Evolutionary conservation across 2,888 invertebrate genomes (phyloP).

Genomic region (Dermolepida albohirtum): DNA sequence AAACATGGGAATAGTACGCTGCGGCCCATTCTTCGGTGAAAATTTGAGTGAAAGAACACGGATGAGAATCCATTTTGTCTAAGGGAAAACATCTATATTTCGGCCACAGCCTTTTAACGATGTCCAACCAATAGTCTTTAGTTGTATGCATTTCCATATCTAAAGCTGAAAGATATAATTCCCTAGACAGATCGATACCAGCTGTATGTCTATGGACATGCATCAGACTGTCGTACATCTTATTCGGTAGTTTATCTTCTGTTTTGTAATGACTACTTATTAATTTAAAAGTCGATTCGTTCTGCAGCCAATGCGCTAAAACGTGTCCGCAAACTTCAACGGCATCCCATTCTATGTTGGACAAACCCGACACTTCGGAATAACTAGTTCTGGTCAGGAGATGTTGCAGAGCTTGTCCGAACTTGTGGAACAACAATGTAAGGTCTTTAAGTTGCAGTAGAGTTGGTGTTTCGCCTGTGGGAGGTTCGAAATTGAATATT

Average conservation of each 20-base stretch:
- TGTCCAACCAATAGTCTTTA: slow-evolving; percentile 84
- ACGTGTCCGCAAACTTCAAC: slow-evolving; percentile 86
- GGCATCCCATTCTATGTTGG: slow-evolving; percentile 95
- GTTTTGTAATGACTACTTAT: slow-evolving; percentile 83
- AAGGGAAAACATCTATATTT: slow-evolving; percentile 82
- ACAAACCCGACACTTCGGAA: slow-evolving; percentile 85
- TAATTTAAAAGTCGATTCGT: slow-evolving; percentile 68
- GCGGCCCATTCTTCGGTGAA: slow-evolving; percentile 87
- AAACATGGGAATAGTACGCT: slow-evolving; percentile 86
- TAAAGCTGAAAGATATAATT: slow-evolving; percentile 83
- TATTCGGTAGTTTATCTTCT: slow-evolving; percentile 76
- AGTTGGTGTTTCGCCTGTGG: slow-evolving; percentile 73
- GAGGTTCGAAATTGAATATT: slow-evolving; percentile 84
- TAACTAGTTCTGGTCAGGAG: slow-evolving; percentile 85
- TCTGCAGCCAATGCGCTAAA: slow-evolving; percentile 83
- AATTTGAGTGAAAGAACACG: slow-evolving; percentile 86
- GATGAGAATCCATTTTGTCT: slow-evolving; percentile 84
- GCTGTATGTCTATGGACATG: slow-evolving; percentile 79
- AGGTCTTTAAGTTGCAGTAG: slow-evolving; percentile 83
- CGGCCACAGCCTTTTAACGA: slow-evolving; percentile 83
- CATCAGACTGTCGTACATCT: slow-evolving; percentile 73
- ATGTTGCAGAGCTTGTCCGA: slow-evolving; percentile 90
- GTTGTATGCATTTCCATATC: slow-evolving; percentile 86
- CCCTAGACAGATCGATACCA: slow-evolving; percentile 81
- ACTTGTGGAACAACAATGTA: slow-evolving; percentile 81